Percentiles rank a stretch among this genome's conserved stretches.
These are phyloP conservation scores for Drosophila kanapiae DNA, from an alignment of 1,140 invertebrate genomes.

Conservation along the genomic window DNA sequence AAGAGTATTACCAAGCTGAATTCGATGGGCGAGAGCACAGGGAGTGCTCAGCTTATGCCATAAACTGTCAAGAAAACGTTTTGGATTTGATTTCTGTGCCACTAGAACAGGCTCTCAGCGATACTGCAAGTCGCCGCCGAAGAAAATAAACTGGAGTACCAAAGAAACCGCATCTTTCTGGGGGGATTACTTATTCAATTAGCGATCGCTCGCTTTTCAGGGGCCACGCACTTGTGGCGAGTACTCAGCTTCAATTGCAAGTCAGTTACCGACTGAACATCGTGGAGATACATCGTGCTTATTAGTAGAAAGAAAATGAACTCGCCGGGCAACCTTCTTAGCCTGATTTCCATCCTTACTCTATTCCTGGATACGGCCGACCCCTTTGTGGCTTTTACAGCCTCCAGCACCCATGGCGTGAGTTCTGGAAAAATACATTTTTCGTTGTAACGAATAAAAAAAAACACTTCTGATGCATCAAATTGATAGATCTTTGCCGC, in stretches of 20 bases:
- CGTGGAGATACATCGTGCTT: constrained; percentile 21
- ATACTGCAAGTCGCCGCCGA: constrained; percentile 35
- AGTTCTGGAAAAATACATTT: constrained; percentile 19
- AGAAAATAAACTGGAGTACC: constrained; percentile 67
- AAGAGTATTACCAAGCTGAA: constrained; percentile 87
- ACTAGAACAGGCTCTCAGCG: constrained; percentile 55
- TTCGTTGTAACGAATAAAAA: background rate
- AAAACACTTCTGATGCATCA: background rate
- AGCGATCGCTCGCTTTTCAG: constrained; percentile 12
- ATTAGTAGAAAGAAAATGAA: constrained; percentile 32
- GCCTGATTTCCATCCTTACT: constrained; percentile 8
- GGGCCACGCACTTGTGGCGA: constrained; percentile 41
- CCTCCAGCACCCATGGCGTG: constrained; percentile 75
- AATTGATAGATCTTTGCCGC: constrained; percentile 88
- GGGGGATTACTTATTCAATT: constrained; percentile 39
- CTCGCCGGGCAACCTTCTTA: background rate
- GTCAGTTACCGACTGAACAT: constrained; percentile 49
- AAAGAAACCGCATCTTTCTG: constrained; percentile 18
- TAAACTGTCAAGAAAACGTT: constrained; percentile 70
- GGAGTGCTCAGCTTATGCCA: constrained; percentile 74
- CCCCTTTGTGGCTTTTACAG: constrained; percentile 54
- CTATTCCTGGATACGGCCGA: constrained; percentile 23
- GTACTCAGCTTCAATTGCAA: constrained; percentile 3
- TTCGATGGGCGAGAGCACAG: constrained; percentile 73
- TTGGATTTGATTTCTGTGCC: constrained; percentile 75